phyloP scores from a whole-genome alignment of 2,113 vertebrate species.

The Anthoscopus minutus region DNA sequence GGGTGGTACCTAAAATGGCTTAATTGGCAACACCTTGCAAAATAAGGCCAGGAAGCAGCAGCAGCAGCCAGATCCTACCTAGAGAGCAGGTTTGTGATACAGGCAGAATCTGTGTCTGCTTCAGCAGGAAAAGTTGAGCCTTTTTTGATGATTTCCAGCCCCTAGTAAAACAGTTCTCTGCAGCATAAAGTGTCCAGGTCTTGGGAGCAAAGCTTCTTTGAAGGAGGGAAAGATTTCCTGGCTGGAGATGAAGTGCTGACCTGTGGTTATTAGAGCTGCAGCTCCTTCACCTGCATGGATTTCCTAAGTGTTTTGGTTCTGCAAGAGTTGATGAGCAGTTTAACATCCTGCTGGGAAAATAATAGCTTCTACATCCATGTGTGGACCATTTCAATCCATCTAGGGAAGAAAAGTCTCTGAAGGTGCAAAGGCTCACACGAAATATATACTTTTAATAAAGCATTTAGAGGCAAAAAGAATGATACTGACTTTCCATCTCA shows the following conservation, averaged over 20 bases:
- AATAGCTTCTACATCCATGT: neutral
- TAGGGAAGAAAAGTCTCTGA: neutral
- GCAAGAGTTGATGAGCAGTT: constrained; percentile 12
- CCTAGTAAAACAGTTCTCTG: neutral
- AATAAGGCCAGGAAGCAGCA: neutral
- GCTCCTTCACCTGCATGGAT: neutral
- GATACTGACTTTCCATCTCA: neutral
- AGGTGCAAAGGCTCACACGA: neutral
- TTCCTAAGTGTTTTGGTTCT: neutral
- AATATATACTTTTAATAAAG: neutral
- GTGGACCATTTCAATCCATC: neutral
- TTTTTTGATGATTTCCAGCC: neutral
- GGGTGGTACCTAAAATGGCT: neutral
- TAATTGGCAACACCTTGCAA: neutral
- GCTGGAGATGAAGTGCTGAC: neutral
- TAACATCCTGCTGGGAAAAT: constrained; percentile 48
- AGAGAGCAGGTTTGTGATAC: neutral
- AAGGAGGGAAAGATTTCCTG: neutral
- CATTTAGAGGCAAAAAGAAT: neutral
- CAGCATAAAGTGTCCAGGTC: neutral
- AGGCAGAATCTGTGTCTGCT: neutral
- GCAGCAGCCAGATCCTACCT: neutral
- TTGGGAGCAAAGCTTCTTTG: neutral
- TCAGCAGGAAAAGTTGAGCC: neutral
- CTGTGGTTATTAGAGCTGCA: neutral